Base-by-base conservation (phyloP, 2,113 vertebrate species). In the Eptesicus fuscus region DNA sequence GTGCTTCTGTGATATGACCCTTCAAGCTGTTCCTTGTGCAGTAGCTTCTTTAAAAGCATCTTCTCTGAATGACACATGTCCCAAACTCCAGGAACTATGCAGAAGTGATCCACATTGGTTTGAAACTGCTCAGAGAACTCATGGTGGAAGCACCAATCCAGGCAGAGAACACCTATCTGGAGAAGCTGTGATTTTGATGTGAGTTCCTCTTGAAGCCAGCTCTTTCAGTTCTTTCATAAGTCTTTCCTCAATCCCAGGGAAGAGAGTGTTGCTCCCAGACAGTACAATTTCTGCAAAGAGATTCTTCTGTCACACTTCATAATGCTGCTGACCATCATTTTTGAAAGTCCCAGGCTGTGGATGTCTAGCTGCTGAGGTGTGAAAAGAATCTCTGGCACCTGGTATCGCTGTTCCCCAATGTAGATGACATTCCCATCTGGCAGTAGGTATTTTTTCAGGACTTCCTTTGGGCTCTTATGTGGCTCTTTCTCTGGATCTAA, bases 361-460 rank as follows among this genome's bases (percentile, higher is more conserved):
- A 88, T 79, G 32, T 96, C 96, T 11, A 97, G 25, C 8, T n/a
- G 51, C 4, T 87, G 93, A 9, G 97, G 97, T 0, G 80, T 65
- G 32, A 98, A 98, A 32, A 98, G 97, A 35, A 97, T 93, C 42
- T 98, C 97, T 0, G 98, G 97, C 0, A 96, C 98, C 56, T 95
- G 79, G 40, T 92, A 91, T 6, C 97, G 88, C 28, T 96, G 85
- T 2, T 95, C 93, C 0, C 82, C 96, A 7, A 98, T 88, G 10
- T 51, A 79, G 37, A 98, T 96, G n/a, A 83, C 61, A 59, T 96
- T 93, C 0, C 97, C 96, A 63, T 98, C 97, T 12, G 97, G 97
- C 2, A 98, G 78, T 42, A 5, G 69, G 22, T 98, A 98, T 37
- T 97, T 89, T 53, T 44, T 96, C 28, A 67, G 32, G 4, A 84